Conservation (phyloP, 2,888 invertebrate species). For the Tricholauxania praeusta region DNA sequence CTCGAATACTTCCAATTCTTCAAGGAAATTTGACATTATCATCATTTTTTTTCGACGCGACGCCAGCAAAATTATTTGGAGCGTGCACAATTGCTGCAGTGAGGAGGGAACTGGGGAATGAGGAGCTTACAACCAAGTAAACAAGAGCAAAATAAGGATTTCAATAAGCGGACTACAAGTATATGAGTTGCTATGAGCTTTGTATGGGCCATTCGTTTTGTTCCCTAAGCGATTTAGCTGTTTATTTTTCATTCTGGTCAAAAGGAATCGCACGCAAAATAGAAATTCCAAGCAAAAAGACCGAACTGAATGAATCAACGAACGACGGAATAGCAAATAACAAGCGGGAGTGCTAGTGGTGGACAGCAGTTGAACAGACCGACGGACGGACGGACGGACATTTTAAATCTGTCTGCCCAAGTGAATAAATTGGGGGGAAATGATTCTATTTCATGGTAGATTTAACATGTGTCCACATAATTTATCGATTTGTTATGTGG, state of each 20-base stretch:
- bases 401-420: constrained; percentile 27
- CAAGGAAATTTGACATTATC: constrained; percentile 13
- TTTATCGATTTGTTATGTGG: constrained; percentile 66
- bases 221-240: constrained; percentile 10
- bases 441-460: constrained; percentile 67
- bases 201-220: no score
- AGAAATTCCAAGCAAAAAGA: neutral
- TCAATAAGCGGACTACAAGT: neutral
- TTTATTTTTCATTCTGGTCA: constrained; percentile 9
- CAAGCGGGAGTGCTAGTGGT: neutral
- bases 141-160: constrained; percentile 4
- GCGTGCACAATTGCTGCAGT: neutral
- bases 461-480: constrained; percentile 66
- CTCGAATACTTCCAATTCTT: neutral
- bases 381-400: neutral
- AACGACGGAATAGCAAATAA: constrained; percentile 1
- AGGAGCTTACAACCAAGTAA: constrained; percentile 15
- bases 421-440: constrained; percentile 65
- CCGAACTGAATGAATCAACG: neutral
- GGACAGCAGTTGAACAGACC: neutral
- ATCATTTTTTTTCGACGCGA: neutral
- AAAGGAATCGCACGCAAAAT: neutral
- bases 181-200: no score
- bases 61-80: constrained; percentile 8
- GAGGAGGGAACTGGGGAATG: neutral